phyloP scores from a whole-genome alignment of 2,888 invertebrate genomes.

The Dioctria linearis region DNA sequence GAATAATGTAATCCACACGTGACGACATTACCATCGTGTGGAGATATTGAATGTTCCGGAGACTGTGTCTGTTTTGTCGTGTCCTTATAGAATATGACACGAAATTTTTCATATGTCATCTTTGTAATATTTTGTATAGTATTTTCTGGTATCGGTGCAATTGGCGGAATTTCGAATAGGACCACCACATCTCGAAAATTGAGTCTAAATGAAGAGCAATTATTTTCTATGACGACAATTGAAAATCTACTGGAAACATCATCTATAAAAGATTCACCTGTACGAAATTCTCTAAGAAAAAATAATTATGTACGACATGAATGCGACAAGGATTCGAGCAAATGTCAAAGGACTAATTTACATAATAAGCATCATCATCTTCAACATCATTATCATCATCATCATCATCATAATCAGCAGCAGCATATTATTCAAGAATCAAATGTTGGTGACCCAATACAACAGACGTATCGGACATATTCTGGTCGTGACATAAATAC shows the following conservation, averaged over 20 bases:
- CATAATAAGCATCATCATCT: not conserved
- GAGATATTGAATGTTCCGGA: slow-evolving; percentile 37
- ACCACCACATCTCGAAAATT: not conserved
- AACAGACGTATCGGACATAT: slow-evolving; percentile 2
- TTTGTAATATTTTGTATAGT: slow-evolving; percentile 53
- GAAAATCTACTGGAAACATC: slow-evolving; percentile 13
- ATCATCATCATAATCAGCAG: no score
- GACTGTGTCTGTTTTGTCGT: not conserved
- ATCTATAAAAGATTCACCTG: slow-evolving; percentile 1
- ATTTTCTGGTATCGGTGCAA: slow-evolving; percentile 33
- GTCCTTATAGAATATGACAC: slow-evolving; percentile 57
- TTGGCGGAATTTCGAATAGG: slow-evolving; percentile 47
- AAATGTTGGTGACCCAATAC: not conserved
- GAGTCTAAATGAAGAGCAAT: not conserved
- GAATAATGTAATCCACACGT: slow-evolving; percentile 52
- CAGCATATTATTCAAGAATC: no score
- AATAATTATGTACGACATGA: not conserved
- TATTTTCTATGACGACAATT: slow-evolving; percentile 26
- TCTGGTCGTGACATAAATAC: slow-evolving; percentile 1
- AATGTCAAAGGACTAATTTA: slow-evolving; percentile 5
- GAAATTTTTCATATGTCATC: slow-evolving; percentile 55
- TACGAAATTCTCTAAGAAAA: not conserved
- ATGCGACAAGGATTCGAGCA: not conserved
- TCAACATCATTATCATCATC: no score
- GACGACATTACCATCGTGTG: slow-evolving; percentile 9